Evolutionary conservation across 2,888 invertebrate genomes (phyloP), one percentile per base, ranked within the genome.

Genomic region (Hanleya hanleyi): DNA sequence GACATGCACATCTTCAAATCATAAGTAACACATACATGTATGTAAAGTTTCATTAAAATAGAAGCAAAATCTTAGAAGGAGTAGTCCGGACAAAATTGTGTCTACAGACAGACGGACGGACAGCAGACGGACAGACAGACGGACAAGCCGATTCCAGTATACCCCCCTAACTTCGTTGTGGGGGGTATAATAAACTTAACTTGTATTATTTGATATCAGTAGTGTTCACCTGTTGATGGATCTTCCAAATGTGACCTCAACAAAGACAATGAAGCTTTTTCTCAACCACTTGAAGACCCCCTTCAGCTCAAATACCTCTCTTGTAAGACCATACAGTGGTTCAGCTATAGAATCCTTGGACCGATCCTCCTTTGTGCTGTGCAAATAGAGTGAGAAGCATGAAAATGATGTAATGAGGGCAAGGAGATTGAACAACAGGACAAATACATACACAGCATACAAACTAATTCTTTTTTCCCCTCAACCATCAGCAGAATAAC

Each of bases 221-320:
- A 22, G 3, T 57, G 57, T 69, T 74, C 73, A 92, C 92, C 91
- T 91, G 89, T 96, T 97, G 62, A 97, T 97, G 72, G 96, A 97
- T 76, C 96, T 93, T n/a, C 96, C 96, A 87, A 96, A 97, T 0
- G 96, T 95, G 74, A 96, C 94, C 91, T 97, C 97, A 33, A 97
- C 96, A 91, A 97, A 97, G 1, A 95, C 95, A 81, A 97, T 96
- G 29, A 97, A 92, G 32, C 96, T 96, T 88, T 95, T 95, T 78
- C 97, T 91, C 36, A 97, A 92, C 94, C 96, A 96, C 69, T 95
- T 94, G 88, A 96, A 96, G 36, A 96, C 95, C 0, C 97, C 97
- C 68, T 95, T 93, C 92, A 96, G 94, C 88, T 97, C 97, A 88
- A 97, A 97, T 81, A 97, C 94, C 92, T 97, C 97, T 76, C 95